These are phyloP conservation scores for Zaprionus davidi DNA, from an alignment of 1,140 invertebrate species.

Conservation along the genomic window DNA sequence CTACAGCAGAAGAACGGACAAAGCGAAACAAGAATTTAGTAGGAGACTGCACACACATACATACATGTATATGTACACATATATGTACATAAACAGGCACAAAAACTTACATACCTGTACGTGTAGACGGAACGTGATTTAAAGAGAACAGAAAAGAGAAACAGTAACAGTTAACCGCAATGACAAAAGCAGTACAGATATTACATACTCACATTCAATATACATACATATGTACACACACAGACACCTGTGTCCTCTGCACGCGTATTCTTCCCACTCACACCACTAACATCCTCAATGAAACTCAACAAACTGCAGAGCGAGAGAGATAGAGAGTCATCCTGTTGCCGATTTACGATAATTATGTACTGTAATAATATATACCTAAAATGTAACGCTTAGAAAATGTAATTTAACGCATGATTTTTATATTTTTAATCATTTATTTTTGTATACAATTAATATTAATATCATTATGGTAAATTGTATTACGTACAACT, in stretches of 20 bases:
- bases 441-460: slow-evolving; percentile 53
- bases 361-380: slow-evolving; percentile 52
- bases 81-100: not conserved
- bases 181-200: not conserved
- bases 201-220: not conserved
- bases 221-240: not conserved
- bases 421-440: slow-evolving; percentile 54
- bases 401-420: slow-evolving; percentile 59
- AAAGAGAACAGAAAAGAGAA: not conserved
- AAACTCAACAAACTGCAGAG: slow-evolving; percentile 15
- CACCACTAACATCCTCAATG: not conserved
- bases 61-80: not conserved
- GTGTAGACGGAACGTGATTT: not conserved
- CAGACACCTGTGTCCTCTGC: not conserved
- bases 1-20: slow-evolving; percentile 62
- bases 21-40: slow-evolving; percentile 78
- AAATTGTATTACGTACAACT: slow-evolving; percentile 50
- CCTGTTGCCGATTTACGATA: slow-evolving; percentile 45
- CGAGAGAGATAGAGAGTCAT: not conserved
- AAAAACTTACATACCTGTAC: not conserved
- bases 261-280: not conserved
- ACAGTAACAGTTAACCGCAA: not conserved
- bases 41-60: not conserved
- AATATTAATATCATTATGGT: slow-evolving; percentile 51
- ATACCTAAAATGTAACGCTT: slow-evolving; percentile 46